Base-by-base conservation (phyloP, 2,797 vertebrate species). In the Cercopithecus mitis region DNA sequence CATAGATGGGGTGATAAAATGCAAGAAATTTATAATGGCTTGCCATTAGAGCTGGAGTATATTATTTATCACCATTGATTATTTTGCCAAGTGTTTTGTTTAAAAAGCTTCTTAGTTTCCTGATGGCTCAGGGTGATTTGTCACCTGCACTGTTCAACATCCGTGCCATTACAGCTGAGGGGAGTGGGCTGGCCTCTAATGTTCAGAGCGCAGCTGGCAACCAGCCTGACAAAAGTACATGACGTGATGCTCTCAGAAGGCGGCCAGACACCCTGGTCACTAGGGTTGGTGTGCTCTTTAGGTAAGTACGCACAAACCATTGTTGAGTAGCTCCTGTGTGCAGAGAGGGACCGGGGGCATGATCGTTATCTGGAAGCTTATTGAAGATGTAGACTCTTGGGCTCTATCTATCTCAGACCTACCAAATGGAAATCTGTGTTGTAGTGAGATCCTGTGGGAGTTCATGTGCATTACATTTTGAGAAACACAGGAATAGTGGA, bases 61-160 rank as follows among this genome's bases (percentile, higher is more conserved):
- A 73, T 93, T 87, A 89, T 91, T 97, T 83, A 89, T 91, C 36
- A 93, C 61, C 58, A 89, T 79, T 55, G 85, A 84, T 97, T 91
- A 82, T 96, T 97, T 91, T 93, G 89, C 39, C 24, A 90, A 90
- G 45, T 57, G 75, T 77, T 96, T 88, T 82, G 30, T 94, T 27
- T 93, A 83, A 77, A 83, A 92, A 81, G 45, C 90, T 91, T 94
- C 87, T 92, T 64, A 64, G 92, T 50, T 93, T 94, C 83, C 61
- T 52, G 77, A 86, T 58, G 67, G 45, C 75, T 72, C 30, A 27
- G 84, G 55, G 39, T 89, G 85, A 55, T 86, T 85, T 86, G 39
- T 94, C 80, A 87, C 52, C 83, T 45, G 0, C 43, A 43, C 73
- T 57, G 52, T 25, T 94, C 39, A 43, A 45, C 25, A 47, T 72